These are phyloP conservation scores for Melinaea menophilus DNA, from an alignment of 2,888 invertebrate genomes.

Conservation along the genomic window DNA sequence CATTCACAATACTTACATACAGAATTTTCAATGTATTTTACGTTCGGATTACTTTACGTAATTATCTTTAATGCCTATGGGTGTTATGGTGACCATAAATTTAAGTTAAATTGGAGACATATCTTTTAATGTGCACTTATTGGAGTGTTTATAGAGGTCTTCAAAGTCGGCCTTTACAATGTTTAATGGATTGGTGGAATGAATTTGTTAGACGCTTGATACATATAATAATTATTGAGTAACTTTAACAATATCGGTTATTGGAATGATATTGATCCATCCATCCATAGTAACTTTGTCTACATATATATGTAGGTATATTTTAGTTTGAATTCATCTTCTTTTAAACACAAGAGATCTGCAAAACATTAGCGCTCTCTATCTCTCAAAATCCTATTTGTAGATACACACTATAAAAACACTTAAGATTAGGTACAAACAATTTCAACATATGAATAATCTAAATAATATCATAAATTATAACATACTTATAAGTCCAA, in stretches of 20 bases:
- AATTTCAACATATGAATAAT: too few relatives aligned
- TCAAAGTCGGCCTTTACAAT: slow-evolving; percentile 45
- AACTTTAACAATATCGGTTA: too few relatives aligned
- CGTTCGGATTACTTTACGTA: background rate
- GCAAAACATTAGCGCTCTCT: too few relatives aligned
- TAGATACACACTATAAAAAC: too few relatives aligned
- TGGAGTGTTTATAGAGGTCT: slow-evolving; percentile 67
- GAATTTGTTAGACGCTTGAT: slow-evolving; percentile 37
- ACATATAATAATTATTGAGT: slow-evolving; percentile 10
- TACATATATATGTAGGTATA: too few relatives aligned
- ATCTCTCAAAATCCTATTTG: too few relatives aligned
- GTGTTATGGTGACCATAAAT: slow-evolving; percentile 69
- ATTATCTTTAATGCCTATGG: slow-evolving; percentile 29
- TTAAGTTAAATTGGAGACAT: slow-evolving; percentile 70
- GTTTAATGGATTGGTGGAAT: slow-evolving; percentile 47
- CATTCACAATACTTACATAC: background rate
- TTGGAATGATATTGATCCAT: too few relatives aligned
- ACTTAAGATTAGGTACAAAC: too few relatives aligned
- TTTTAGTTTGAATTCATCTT: too few relatives aligned
- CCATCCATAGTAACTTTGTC: too few relatives aligned
- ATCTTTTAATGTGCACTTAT: slow-evolving; percentile 71
- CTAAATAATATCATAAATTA: too few relatives aligned
- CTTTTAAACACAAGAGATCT: too few relatives aligned
- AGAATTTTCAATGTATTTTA: slow-evolving; percentile 13
- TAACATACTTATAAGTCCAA: background rate